Evolutionary conservation across 1,140 invertebrate species (phyloP).

Genomic region (Cryptotermes secundus): DNA sequence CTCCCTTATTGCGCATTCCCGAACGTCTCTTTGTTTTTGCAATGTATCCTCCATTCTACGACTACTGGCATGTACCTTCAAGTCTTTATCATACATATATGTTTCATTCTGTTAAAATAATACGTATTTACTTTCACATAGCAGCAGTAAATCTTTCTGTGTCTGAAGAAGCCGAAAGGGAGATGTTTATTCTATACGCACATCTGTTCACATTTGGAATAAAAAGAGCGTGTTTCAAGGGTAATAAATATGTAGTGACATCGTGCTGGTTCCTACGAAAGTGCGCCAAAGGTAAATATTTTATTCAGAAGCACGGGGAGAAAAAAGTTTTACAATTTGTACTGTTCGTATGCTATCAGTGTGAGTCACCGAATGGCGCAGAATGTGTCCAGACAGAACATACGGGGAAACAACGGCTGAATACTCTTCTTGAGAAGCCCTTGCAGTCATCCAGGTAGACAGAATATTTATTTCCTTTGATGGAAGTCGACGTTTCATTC

Average conservation of each 20-base stretch:
- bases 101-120: background rate
- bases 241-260: background rate
- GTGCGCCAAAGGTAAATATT: too few species aligned
- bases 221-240: background rate
- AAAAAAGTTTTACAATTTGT: too few species aligned
- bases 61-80: background rate
- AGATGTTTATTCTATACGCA: background rate
- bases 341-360: too few species aligned
- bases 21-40: background rate
- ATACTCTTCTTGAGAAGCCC: too few species aligned
- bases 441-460: too few species aligned
- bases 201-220: background rate
- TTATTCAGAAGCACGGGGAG: too few species aligned
- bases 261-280: background rate
- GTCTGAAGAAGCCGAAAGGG: slow-evolving; percentile 2
- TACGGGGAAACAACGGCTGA: too few species aligned
- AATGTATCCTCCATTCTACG: background rate
- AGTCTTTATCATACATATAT: slow-evolving; percentile 5
- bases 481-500: too few species aligned
- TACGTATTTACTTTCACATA: background rate
- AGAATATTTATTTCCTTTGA: too few species aligned
- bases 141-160: background rate
- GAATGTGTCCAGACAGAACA: too few species aligned
- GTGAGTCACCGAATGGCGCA: too few species aligned
- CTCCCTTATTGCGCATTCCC: background rate